These are phyloP conservation scores for Oncopodura yosiiana DNA, from an alignment of 1,140 invertebrate species.

Conservation along the genomic window DNA sequence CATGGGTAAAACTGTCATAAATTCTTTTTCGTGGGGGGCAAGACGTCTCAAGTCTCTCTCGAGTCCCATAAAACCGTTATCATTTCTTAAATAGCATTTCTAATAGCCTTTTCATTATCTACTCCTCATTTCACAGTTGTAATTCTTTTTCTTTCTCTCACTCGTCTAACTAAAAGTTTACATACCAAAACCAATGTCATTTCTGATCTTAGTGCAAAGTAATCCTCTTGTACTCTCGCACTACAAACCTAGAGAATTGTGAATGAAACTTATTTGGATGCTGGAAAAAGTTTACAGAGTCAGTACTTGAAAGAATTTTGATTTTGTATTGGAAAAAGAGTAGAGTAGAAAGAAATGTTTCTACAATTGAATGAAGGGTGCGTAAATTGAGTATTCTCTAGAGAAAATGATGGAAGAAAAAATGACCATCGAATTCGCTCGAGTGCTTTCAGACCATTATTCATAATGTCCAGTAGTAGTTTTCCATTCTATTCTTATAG, in stretches of 20 bases:
- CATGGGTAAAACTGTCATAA: constrained; percentile 34
- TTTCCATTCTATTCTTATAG: constrained; percentile 19
- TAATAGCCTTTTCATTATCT: constrained; percentile 35
- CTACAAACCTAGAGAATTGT: neutral
- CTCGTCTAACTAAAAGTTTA: neutral
- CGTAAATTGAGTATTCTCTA: constrained; percentile 27
- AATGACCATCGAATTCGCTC: constrained; percentile 34
- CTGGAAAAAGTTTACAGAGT: too few relatives aligned
- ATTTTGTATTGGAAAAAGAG: too few relatives aligned
- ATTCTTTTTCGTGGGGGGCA: constrained; percentile 19
- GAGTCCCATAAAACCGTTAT: constrained; percentile 35
- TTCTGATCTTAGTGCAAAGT: too few relatives aligned
- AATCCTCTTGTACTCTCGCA: neutral
- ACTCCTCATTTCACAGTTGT: constrained; percentile 31
- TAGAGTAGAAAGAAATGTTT: constrained; percentile 8
- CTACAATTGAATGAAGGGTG: constrained; percentile 34
- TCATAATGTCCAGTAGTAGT: constrained; percentile 32
- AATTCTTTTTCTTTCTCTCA: constrained; percentile 26
- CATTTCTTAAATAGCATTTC: constrained; percentile 34
- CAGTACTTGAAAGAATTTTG: too few relatives aligned
- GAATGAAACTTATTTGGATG: neutral
- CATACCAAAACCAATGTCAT: too few relatives aligned
- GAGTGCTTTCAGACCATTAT: constrained; percentile 32
- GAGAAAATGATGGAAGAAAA: constrained; percentile 33
- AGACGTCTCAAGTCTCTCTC: constrained; percentile 25